Evolutionary conservation across 2,888 invertebrate species (phyloP), one percentile per base, ranked within the genome.

Genomic region (Parasteatoda lunata): DNA sequence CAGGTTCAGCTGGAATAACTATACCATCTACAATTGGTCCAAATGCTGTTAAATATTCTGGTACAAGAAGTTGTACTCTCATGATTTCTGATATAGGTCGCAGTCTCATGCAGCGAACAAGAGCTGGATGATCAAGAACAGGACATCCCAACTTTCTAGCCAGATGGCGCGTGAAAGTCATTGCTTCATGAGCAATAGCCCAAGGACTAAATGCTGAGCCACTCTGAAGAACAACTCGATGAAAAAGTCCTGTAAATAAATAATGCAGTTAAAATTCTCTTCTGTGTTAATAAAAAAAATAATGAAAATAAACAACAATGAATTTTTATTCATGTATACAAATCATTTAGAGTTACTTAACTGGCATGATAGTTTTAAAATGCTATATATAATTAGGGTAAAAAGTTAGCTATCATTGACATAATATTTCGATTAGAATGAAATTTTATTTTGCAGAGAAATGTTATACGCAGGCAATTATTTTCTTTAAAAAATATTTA

Each of bases 21-120:
- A 94, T 96, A 90, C 97, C 97, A 92, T 98, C 98, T 90, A 97
- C 95, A 92, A 97, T 97, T 4, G 98, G 98, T 30, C 97, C 98
- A 91, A 97, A 98, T 48, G 96, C 96, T 59, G 96, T 95, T 80
- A 97, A 94, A 92, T 97, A 97, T 49, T 96, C 95, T 91, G 96
- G 95, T 11, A 89, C 89, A 59, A 88, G 52, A 81, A 96, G 93
- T 90, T 94, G 94, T 66, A 96, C 95, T 64, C 95, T 96, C 90
- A 97, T 93, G 92, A 97, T 95, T 52, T 96, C 95, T 48, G 94
- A 93, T 45, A 97, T 94, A n/a, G 94, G 94, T 90, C 95, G 95
- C 90, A 95, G 94, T 78, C 97, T 94, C 89, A 97, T 93, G 91
- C 97, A 97, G 77, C 96, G 96, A 13, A 96, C 96, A 91, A 97